A percentile compares a stretch with the other conserved stretches of the same genome.
Conservation (phyloP, 2,888 invertebrate genomes). For the Dasysyrphus tricinctus region DNA sequence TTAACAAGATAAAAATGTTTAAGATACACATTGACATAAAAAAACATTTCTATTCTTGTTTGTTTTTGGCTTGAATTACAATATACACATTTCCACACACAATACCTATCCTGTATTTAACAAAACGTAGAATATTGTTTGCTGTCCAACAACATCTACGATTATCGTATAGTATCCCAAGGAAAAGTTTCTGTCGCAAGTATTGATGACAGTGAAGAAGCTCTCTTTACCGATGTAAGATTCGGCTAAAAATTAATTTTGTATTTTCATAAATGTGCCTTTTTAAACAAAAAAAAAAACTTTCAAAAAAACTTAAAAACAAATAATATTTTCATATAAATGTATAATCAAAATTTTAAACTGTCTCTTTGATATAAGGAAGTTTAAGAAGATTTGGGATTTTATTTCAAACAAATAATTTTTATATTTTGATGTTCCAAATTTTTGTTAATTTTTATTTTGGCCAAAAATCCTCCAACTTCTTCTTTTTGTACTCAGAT, state of each 20-base stretch:
- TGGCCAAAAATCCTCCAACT: neutral
- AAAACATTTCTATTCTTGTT: slow-evolving; percentile 56
- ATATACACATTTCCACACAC: slow-evolving; percentile 15
- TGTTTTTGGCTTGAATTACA: slow-evolving; percentile 42
- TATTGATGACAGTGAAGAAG: slow-evolving; percentile 96
- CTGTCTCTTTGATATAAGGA: slow-evolving; percentile 21
- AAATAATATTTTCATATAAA: neutral
- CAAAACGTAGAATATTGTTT: slow-evolving; percentile 87
- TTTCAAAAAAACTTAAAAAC: slow-evolving; percentile 13
- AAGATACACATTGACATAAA: slow-evolving; percentile 35
- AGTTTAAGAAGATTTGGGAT: neutral
- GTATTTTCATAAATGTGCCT: slow-evolving; percentile 31
- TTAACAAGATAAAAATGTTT: slow-evolving; percentile 55
- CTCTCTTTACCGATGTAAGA: slow-evolving; percentile 91
- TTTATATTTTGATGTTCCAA: neutral
- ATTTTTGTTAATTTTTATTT: neutral
- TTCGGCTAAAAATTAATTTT: slow-evolving; percentile 58
- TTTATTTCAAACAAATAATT: neutral
- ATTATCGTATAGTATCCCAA: slow-evolving; percentile 96
- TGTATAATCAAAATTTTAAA: slow-evolving; percentile 6
- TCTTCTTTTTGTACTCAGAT: neutral
- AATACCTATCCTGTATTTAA: slow-evolving; percentile 34
- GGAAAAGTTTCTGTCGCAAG: slow-evolving; percentile 96
- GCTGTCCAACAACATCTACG: slow-evolving; percentile 90
- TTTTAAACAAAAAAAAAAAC: too few relatives aligned